A percentile compares a stretch with the other conserved stretches of the same genome.
Conservation (phyloP, 2,797 vertebrate genomes). For the Dermochelys coriacea region DNA sequence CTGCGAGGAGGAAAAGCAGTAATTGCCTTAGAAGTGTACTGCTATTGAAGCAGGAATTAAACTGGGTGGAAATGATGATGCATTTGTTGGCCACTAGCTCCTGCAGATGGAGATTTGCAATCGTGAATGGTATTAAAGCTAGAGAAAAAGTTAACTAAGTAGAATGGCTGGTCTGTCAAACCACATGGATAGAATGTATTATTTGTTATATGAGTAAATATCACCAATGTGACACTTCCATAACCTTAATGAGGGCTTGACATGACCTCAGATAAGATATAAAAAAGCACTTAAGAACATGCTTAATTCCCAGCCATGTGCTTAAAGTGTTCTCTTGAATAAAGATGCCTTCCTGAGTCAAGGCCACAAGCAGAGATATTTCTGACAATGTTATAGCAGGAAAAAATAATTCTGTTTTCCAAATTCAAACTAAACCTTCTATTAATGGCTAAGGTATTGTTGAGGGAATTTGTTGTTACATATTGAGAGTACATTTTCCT, state of each 20-base stretch:
- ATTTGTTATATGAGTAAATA: not conserved
- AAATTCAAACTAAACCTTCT: slow-evolving; percentile 21
- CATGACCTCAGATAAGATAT: not conserved
- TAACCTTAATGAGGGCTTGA: not conserved
- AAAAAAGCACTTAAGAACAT: not conserved
- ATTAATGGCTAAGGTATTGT: not conserved
- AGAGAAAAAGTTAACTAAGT: slow-evolving; percentile 49
- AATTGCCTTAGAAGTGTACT: slow-evolving; percentile 41
- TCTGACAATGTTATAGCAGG: not conserved
- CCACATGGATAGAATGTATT: not conserved
- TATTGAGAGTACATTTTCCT: not conserved
- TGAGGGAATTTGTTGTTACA: not conserved
- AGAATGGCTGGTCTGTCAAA: slow-evolving; percentile 17
- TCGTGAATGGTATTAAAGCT: slow-evolving; percentile 8
- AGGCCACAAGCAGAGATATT: not conserved
- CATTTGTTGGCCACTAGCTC: slow-evolving; percentile 57
- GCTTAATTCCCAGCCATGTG: not conserved
- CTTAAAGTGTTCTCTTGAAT: not conserved
- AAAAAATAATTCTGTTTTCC: not conserved
- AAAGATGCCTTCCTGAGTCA: not conserved
- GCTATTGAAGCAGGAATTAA: slow-evolving; percentile 64
- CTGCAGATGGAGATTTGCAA: slow-evolving; percentile 20
- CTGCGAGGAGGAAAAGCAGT: slow-evolving; percentile 37
- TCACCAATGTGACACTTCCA: not conserved
- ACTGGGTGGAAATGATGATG: slow-evolving; percentile 55